phyloP scores from a whole-genome alignment of 2,888 invertebrate species.

The Carterocephalus palaemon region DNA sequence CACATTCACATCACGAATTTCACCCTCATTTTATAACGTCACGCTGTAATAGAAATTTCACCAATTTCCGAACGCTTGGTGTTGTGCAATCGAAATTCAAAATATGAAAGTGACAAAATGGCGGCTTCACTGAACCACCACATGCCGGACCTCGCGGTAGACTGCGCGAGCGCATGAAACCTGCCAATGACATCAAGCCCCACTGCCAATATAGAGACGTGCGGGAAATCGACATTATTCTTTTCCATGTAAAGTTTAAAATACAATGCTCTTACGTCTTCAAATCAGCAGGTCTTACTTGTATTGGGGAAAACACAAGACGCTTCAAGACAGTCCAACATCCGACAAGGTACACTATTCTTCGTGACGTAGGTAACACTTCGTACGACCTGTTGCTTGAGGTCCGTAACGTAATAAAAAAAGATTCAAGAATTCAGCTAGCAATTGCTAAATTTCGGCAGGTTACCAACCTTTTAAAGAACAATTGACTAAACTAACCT shows the following conservation, averaged over 20 bases:
- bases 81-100: constrained; percentile 21
- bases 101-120: constrained; percentile 38
- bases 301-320: constrained; percentile 59
- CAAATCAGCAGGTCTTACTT: constrained; percentile 55
- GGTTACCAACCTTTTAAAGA: too few species aligned
- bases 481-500: too few species aligned
- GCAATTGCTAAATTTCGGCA: too few species aligned
- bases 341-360: constrained; percentile 28
- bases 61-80: constrained; percentile 2
- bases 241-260: neutral
- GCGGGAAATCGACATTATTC: constrained; percentile 19
- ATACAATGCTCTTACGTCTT: constrained; percentile 22
- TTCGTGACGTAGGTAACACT: constrained; percentile 1
- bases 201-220: constrained; percentile 40
- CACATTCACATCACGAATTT: constrained; percentile 6
- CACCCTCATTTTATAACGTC: constrained; percentile 13
- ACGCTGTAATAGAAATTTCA: constrained; percentile 16
- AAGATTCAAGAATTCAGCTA: too few species aligned
- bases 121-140: constrained; percentile 42
- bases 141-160: constrained; percentile 61
- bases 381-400: too few species aligned
- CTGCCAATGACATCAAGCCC: constrained; percentile 58
- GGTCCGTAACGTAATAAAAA: too few species aligned
- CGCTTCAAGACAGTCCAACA: constrained; percentile 38
- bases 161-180: constrained; percentile 58